Conservation (phyloP, 2,888 invertebrate genomes). For the Tridacna crocea region DNA sequence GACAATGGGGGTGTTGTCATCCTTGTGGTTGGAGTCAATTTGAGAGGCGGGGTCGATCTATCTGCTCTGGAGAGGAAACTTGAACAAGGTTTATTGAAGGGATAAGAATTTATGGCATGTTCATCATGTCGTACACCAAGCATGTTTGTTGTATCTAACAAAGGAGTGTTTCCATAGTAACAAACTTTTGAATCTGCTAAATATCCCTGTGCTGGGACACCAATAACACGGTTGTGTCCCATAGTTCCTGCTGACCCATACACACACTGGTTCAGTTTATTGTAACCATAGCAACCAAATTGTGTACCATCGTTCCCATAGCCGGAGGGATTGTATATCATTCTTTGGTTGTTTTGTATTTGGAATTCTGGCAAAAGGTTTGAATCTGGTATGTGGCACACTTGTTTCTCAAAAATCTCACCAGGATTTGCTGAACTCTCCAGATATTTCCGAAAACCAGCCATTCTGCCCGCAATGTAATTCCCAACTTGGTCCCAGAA, state of each 20-base stretch:
- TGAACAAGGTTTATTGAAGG: not conserved
- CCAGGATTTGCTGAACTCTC: slow-evolving; percentile 52
- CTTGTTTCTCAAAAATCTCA: slow-evolving; percentile 63
- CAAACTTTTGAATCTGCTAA: not conserved
- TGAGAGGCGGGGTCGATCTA: not conserved
- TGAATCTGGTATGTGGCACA: slow-evolving; percentile 49
- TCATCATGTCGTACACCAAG: not conserved
- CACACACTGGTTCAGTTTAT: too few species aligned
- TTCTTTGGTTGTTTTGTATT: not conserved
- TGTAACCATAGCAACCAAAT: not conserved
- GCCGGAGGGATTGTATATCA: not conserved
- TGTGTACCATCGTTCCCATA: not conserved
- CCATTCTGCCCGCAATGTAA: slow-evolving; percentile 65
- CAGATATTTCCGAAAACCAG: slow-evolving; percentile 52
- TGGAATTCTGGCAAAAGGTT: not conserved
- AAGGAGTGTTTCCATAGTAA: not conserved
- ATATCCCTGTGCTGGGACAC: not conserved
- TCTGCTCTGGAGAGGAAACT: not conserved
- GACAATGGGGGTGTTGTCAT: too few species aligned
- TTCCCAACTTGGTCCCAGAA: slow-evolving; percentile 71
- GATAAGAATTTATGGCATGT: not conserved
- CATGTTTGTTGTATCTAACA: not conserved
- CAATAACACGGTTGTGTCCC: not conserved
- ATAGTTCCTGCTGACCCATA: too few species aligned
- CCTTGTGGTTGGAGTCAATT: not conserved